Evolutionary conservation across 2,113 vertebrate genomes (phyloP), one percentile per base, ranked within the genome.

Genomic region (Eulemur macaco): DNA sequence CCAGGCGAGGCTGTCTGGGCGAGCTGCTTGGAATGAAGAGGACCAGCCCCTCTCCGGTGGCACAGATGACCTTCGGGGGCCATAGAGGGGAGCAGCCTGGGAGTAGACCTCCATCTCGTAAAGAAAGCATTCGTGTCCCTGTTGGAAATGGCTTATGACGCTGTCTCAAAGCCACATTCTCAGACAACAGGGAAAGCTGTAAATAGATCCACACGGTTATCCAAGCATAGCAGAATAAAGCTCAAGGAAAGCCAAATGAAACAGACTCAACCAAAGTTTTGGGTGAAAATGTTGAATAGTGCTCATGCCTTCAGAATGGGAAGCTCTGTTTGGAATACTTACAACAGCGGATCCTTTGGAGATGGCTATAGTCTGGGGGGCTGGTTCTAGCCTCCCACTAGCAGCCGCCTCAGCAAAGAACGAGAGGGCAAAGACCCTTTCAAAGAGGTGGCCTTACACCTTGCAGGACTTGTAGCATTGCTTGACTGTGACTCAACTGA

Each of bases 191-290:
- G n/a, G 96, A 94, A 47, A 58, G 89, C 92, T 88, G 96, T 90
- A 96, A 98, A 96, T 78, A 96, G 63, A 96, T 96, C 90, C 87
- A 64, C 86, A 96, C 56, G 52, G 42, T 52, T 96, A 77, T 98
- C 98, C 97, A 98, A 98, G 94, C 91, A 96, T 42, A 78, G 96
- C 91, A 97, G 92, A 63, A 82, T 63, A 82, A 96, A 98, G 96
- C 18, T 60, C 66, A 93, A 58, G 66, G 83, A 88, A 34, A 12
- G 96, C 98, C 96, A 97, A 97, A 39, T 95, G 71, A 95, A 93
- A 31, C 52, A 98, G 52, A 58, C 64, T 71, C 69, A 66, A 96
- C 60, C 63, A 96, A 98, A 71, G 20, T 83, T 97, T 96, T 97
- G 88, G 93, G 91, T 76, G 96, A 96, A 98, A 97, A 68, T 20